Evolutionary conservation across 2,888 invertebrate species (phyloP), one percentile per base, ranked within the genome.

Genomic region (Sarcophaga rosellei): DNA sequence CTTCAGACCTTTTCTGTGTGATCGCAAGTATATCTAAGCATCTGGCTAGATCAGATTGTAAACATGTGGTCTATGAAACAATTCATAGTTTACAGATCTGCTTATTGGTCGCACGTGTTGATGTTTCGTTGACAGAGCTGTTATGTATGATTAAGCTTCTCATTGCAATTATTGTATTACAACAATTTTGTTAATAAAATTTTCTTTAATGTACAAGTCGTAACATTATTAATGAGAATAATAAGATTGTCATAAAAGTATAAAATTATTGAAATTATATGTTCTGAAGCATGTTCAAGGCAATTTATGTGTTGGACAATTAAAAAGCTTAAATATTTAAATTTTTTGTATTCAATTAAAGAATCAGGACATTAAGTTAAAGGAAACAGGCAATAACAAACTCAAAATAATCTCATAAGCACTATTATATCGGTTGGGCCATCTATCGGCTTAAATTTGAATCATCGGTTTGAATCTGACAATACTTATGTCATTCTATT

Each of bases 111-210:
- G 35, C 20, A 73, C 61, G 72, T 73, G 72, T 59, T 61, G 61
- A 61, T 21, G 35, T 20, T 23, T 21, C 11, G 25, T 70, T 53
- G 11, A 11, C 3, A 61, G 44, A 8, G 53, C 59, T 72, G 25
- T 12, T 72, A 73, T 61, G 20, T 61, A 69, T 81, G 66, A 83
- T 83, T 83, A 61, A 72, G 61, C 61, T 68, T 44, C 66, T 72
- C 21, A 17, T 72, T 63, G 17, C 70, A 70, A 70, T 84, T 65
- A 73, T 84, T 70, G 17, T 79, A 57, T 63, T 53, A 57, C 62
- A 70, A 57, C 44, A 72, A 72, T 78, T 81, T 85, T 63, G 47
- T 77, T 81, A 65, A 84, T 66, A 76, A 44, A 72, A 76, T 66
- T 76, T 62, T 20, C 35, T 23, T 23, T 45, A 72, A 70, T 68